Conservation (phyloP, 2,888 invertebrate genomes). For the Azorinus chamasolen region DNA sequence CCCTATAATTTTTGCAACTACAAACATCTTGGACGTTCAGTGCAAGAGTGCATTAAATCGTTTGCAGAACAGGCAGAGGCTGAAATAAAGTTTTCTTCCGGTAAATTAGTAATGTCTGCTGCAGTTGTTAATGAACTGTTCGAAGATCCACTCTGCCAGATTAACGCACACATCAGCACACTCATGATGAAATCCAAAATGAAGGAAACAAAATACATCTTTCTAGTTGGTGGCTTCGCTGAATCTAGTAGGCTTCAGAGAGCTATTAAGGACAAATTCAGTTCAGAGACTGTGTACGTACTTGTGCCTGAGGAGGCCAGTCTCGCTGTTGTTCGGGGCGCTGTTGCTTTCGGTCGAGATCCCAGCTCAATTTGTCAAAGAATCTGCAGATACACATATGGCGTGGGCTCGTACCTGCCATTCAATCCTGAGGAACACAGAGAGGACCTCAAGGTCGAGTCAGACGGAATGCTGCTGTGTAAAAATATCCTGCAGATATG, state of each 20-base stretch:
- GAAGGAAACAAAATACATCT: conserved; percentile 78
- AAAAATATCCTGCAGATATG: conserved; percentile 81
- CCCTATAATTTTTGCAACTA: conserved; percentile 83
- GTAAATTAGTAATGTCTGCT: conserved; percentile 79
- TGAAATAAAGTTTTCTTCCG: conserved; percentile 81
- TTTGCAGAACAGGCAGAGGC: conserved; percentile 70
- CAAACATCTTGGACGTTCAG: conserved; percentile 75
- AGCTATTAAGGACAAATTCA: conserved; percentile 76
- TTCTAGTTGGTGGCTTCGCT: conserved; percentile 82
- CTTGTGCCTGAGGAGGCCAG: conserved; percentile 82
- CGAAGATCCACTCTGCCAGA: conserved; percentile 76
- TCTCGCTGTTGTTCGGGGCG: conserved; percentile 80
- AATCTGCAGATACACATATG: conserved; percentile 82
- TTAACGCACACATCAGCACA: conserved; percentile 75
- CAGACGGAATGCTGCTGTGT: conserved; percentile 80
- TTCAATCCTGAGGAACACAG: conserved; percentile 80
- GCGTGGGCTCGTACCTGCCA: conserved; percentile 81
- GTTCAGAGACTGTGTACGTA: conserved; percentile 76
- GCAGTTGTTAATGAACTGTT: conserved; percentile 77
- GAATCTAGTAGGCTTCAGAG: conserved; percentile 78
- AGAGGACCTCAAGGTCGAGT: conserved; percentile 79
- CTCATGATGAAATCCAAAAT: conserved; percentile 76
- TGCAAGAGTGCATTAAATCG: conserved; percentile 79
- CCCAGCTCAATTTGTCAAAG: conserved; percentile 82
- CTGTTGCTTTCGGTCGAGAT: conserved; percentile 83